Percentiles rank a stretch among this genome's conserved stretches.
Evolutionary conservation across 2,113 vertebrate genomes (phyloP).

Genomic region (Urocynchramus pylzowi): DNA sequence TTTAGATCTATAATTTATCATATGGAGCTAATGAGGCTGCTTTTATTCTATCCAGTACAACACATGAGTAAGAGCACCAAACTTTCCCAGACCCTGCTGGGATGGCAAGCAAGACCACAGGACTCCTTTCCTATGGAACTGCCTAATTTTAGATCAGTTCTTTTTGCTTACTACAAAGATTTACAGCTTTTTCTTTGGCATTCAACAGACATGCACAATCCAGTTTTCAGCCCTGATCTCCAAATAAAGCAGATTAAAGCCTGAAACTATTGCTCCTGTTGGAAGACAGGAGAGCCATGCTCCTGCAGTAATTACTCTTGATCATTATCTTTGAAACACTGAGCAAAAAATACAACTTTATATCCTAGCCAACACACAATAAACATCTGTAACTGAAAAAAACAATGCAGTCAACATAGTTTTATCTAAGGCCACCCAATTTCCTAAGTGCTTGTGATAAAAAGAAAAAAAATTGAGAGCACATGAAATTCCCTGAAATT

Average conservation of each 20-base stretch:
- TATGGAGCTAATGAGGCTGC: neutral
- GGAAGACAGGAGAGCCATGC: neutral
- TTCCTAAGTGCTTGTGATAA: neutral
- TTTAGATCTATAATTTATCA: slow-evolving; percentile 28
- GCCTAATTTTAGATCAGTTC: neutral
- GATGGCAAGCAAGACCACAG: neutral
- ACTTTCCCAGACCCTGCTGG: neutral
- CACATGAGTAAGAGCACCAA: neutral
- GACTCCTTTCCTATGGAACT: neutral
- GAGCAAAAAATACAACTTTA: neutral
- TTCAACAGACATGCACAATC: neutral
- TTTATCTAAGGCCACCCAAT: neutral
- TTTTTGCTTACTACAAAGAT: neutral
- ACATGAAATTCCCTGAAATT: neutral
- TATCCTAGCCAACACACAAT: neutral
- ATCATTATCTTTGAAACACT: neutral
- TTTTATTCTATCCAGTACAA: neutral
- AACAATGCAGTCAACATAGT: neutral
- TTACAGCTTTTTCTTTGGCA: neutral
- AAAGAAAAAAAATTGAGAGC: neutral
- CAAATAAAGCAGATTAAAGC: neutral
- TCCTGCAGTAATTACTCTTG: neutral
- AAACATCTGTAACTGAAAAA: neutral
- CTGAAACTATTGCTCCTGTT: neutral
- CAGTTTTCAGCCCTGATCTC: neutral